Base-by-base conservation (phyloP, 2,113 vertebrate genomes). In the Gymnarchus niloticus region DNA sequence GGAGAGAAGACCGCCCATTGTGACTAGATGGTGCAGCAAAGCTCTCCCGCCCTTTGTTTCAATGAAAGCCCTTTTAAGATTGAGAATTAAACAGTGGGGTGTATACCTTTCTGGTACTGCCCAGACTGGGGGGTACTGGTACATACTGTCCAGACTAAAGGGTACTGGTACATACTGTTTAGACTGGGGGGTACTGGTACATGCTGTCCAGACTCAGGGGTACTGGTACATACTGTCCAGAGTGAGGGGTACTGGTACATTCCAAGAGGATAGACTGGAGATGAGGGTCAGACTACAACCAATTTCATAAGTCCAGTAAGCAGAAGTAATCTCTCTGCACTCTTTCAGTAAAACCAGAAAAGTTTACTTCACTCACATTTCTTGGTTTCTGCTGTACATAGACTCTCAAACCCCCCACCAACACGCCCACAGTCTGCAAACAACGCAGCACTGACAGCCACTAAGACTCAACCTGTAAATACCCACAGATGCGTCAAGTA, bases 401-500 rank as follows among this genome's bases (percentile, higher is more conserved):
- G n/a, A 25, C 59, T 61, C 25, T 25, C 2, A 6, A 23, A 1
- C 14, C 57, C 5, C 56, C 57, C 59, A 23, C 25, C 9, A 28
- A 28, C n/a, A 14, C 52, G 6, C 52, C 52, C 14, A 14, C 14
- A 7, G 52, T 54, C 52, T 14, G 12, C 69, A 76, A 33, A 76
- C 37, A 76, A 41, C 33, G 17, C 0, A 37, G 19, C 17, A 28
- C 37, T 76, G 6, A 33, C 59, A 2, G 8, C 23, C 21, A 61
- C 6, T 0, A 8, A 21, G 14, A 14, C 52, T 23, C 23, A 28
- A 23, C 73, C 73, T 48, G 44, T 77, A 77, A 78, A 78, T 78
- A 41, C 76, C 44, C 46, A 46, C 41, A 78, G 76, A 78, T 78
- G 76, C 44, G 41, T 78, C 76, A 78, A 41, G 76, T 78, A 41